Evolutionary conservation across 92 coral and sea anemone genomes (phyloP).

Genomic region (Virgularia gustaviana): DNA sequence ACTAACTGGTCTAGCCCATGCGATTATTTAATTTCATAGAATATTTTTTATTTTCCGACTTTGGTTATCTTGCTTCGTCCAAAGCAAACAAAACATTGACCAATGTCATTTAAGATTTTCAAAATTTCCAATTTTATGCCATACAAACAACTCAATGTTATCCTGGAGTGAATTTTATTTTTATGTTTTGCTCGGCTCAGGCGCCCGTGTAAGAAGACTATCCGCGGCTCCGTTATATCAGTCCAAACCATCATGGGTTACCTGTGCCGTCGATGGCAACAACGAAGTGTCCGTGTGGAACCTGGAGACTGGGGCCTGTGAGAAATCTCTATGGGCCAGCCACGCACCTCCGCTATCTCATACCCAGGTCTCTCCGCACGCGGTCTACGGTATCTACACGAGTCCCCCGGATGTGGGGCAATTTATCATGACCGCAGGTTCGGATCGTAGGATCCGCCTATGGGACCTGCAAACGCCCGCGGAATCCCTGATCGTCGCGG

Average conservation of each 20-base stretch:
- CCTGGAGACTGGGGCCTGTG: slow-evolving; percentile 92
- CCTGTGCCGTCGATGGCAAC: slow-evolving; percentile 93
- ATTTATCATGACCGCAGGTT: slow-evolving; percentile 94
- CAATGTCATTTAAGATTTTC: no score
- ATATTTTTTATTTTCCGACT: no score
- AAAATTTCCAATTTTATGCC: background rate
- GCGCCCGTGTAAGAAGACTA: slow-evolving; percentile 92
- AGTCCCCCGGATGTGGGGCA: slow-evolving; percentile 86
- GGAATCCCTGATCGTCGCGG: slow-evolving; percentile 89
- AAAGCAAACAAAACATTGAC: no score
- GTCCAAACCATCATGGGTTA: slow-evolving; percentile 82
- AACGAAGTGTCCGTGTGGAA: slow-evolving; percentile 98
- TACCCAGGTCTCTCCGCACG: slow-evolving; percentile 97
- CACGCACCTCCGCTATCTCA: slow-evolving; percentile 97
- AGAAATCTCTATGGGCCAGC: slow-evolving; percentile 96
- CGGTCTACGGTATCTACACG: slow-evolving; percentile 87
- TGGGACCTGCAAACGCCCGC: slow-evolving; percentile 96
- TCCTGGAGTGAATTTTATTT: background rate
- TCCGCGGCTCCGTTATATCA: slow-evolving; percentile 91
- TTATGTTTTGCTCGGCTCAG: slow-evolving; percentile 26
- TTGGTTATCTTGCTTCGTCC: no score
- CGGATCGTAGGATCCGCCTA: slow-evolving; percentile 91
- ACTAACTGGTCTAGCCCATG: no score
- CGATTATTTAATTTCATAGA: no score
- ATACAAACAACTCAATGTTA: background rate